Conservation (phyloP, 2,888 invertebrate genomes). For the Chrysolina americana region DNA sequence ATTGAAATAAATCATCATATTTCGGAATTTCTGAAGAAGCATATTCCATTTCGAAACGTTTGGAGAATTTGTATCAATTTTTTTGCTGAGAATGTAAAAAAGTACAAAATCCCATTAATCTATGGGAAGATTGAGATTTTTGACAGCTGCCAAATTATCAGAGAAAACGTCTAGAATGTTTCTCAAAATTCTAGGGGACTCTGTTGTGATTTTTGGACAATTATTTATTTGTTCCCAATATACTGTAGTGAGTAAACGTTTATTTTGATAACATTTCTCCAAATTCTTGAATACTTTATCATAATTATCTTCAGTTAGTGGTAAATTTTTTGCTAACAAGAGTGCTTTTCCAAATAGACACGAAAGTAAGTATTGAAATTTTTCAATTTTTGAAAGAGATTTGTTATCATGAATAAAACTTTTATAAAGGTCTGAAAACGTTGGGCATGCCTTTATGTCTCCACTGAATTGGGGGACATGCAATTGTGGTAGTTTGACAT, state of each 20-base stretch:
- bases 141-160: constrained; percentile 14
- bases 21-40: not conserved
- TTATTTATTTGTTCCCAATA: constrained; percentile 20
- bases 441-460: constrained; percentile 5
- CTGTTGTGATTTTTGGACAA: not conserved
- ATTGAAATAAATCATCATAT: constrained; percentile 3
- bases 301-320: constrained; percentile 17
- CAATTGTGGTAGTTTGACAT: constrained; percentile 4
- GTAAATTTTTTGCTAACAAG: constrained; percentile 9
- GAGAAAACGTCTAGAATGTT: not conserved
- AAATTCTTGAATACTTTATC: not conserved
- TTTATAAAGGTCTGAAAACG: constrained; percentile 7
- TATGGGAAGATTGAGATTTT: not conserved
- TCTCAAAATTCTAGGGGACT: too few relatives aligned
- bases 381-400: constrained; percentile 15
- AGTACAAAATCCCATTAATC: constrained; percentile 24
- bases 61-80: constrained; percentile 11
- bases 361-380: constrained; percentile 18
- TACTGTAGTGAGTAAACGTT: not conserved
- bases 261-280: not conserved
- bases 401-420: constrained; percentile 19
- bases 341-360: too few relatives aligned
- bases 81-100: constrained; percentile 23
- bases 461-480: constrained; percentile 14
- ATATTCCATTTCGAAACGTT: constrained; percentile 6